These are phyloP conservation scores for Hydrotaea cyrtoneurina DNA, from an alignment of 2,888 invertebrate genomes.

Conservation along the genomic window DNA sequence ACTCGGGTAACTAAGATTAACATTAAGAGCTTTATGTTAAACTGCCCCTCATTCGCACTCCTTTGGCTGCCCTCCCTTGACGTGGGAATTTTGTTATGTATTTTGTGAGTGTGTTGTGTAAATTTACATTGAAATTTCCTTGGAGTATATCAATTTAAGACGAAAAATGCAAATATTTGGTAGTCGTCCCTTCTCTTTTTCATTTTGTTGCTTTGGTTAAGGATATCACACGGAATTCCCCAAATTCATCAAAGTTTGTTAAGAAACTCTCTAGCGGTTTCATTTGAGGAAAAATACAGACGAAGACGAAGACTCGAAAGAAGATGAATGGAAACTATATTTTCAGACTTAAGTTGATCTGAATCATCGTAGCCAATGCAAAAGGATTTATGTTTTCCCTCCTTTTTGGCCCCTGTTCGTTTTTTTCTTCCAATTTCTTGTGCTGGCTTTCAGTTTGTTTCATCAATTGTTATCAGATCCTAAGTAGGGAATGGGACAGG, in stretches of 20 bases:
- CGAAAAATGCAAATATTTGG: slow-evolving; percentile 59
- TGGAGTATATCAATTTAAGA: slow-evolving; percentile 61
- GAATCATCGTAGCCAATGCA: background rate
- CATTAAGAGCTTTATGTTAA: background rate
- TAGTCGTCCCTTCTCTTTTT: background rate
- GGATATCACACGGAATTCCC: slow-evolving; percentile 59
- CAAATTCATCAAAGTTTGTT: slow-evolving; percentile 63
- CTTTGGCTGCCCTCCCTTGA: background rate
- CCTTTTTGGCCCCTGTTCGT: background rate
- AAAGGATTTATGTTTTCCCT: slow-evolving; percentile 20
- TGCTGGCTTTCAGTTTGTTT: slow-evolving; percentile 16
- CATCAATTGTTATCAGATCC: slow-evolving; percentile 60
- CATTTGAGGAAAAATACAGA: background rate
- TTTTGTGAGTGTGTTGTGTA: background rate
- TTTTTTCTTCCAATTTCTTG: too few species aligned
- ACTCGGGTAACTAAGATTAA: background rate
- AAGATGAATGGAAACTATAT: slow-evolving; percentile 12
- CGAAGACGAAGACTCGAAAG: background rate
- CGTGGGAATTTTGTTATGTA: slow-evolving; percentile 8
- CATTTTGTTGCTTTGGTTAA: background rate
- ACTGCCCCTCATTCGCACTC: background rate
- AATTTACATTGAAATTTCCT: slow-evolving; percentile 42
- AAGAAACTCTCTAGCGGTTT: slow-evolving; percentile 53
- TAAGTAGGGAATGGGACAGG: background rate
- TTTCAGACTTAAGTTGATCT: slow-evolving; percentile 14